Percentiles rank a stretch among this genome's conserved stretches.
phyloP scores from a whole-genome alignment of 2,113 vertebrate species.

The Archilochus colubris region DNA sequence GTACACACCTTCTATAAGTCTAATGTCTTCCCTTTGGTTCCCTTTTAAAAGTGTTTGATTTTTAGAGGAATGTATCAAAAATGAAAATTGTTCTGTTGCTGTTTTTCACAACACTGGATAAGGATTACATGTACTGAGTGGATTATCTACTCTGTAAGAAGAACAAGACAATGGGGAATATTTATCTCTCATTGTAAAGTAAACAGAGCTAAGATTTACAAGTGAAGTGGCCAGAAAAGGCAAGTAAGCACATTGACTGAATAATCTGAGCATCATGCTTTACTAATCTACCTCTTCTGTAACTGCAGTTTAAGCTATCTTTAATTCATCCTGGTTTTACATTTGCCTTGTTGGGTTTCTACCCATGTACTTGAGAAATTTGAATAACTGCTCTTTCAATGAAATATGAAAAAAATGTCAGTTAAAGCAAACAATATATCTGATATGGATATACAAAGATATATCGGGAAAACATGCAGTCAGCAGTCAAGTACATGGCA shows the following conservation, averaged over 20 bases:
- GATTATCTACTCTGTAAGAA: not conserved
- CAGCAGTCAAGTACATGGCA: not conserved
- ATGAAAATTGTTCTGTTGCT: not conserved
- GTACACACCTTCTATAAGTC: not conserved
- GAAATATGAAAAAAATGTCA: not conserved
- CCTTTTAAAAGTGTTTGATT: not conserved
- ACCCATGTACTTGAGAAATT: not conserved
- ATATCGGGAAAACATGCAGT: not conserved
- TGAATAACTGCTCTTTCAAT: not conserved
- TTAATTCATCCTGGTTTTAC: not conserved
- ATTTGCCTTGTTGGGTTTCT: not conserved
- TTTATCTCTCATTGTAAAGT: not conserved
- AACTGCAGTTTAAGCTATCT: not conserved
- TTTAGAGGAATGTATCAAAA: not conserved
- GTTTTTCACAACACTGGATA: not conserved
- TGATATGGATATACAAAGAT: not conserved
- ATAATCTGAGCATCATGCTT: not conserved
- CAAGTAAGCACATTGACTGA: not conserved
- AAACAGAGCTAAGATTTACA: constrained; percentile 1
- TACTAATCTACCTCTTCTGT: not conserved
- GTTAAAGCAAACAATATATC: not conserved
- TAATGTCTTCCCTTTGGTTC: not conserved
- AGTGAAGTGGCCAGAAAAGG: not conserved
- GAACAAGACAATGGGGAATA: not conserved
- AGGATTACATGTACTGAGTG: not conserved